Conservation (phyloP, 2,888 invertebrate species). For the Sepioteuthis lessoniana region DNA sequence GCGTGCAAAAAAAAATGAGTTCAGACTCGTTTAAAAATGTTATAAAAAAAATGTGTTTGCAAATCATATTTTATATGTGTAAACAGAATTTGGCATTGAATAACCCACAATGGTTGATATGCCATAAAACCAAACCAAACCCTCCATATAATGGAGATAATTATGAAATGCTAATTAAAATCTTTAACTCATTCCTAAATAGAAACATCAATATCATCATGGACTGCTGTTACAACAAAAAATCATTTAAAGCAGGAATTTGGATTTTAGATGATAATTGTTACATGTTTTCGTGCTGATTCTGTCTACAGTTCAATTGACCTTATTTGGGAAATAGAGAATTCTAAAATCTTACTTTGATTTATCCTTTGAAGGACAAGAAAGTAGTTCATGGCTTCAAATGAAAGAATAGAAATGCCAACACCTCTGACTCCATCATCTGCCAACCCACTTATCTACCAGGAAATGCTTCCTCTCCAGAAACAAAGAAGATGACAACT, state of each 20-base stretch:
- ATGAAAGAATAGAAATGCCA: background rate
- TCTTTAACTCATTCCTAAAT: too few relatives aligned
- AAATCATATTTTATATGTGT: too few relatives aligned
- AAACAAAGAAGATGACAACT: background rate
- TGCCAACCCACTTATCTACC: background rate
- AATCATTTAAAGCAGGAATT: background rate
- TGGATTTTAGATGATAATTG: background rate
- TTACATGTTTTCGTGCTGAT: background rate
- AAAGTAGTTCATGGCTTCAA: background rate
- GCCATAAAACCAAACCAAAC: too few relatives aligned
- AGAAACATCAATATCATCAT: too few relatives aligned
- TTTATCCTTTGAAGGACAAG: background rate
- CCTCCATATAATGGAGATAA: too few relatives aligned
- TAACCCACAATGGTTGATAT: too few relatives aligned
- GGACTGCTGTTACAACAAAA: too few relatives aligned
- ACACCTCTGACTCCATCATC: background rate
- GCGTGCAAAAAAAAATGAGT: too few relatives aligned
- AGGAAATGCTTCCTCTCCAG: background rate
- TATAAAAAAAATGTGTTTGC: too few relatives aligned
- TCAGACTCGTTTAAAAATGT: too few relatives aligned
- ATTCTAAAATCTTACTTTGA: background rate
- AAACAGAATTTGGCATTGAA: too few relatives aligned
- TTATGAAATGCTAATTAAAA: too few relatives aligned
- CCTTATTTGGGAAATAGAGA: background rate
- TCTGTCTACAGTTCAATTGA: background rate